Percentiles rank a stretch among this genome's conserved stretches.
Conservation (phyloP, 2,113 vertebrate genomes). For the Bos indicus region DNA sequence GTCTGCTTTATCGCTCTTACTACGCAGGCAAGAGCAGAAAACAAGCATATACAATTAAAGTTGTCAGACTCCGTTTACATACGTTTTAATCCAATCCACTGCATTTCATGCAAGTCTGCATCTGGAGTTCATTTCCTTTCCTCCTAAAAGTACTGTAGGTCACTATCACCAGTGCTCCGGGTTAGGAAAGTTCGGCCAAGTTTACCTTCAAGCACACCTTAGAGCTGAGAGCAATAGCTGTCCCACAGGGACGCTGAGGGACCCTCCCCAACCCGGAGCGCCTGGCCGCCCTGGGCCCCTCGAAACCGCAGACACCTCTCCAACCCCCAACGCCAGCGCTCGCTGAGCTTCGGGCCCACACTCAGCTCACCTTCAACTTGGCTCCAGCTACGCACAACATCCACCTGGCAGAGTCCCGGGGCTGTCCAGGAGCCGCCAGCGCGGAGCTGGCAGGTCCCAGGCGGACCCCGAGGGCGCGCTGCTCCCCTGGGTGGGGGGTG, state of each 20-base stretch:
- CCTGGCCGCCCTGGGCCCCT: neutral
- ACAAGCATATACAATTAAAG: conserved; percentile 76
- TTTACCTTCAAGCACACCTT: conserved; percentile 67
- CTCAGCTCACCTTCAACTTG: conserved; percentile 79
- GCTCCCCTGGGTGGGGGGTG: conserved; percentile 24
- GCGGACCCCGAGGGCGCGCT: conserved; percentile 18
- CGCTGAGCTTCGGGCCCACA: neutral
- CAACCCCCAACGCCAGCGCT: neutral
- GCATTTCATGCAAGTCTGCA: conserved; percentile 72
- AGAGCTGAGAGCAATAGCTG: neutral
- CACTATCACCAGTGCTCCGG: conserved; percentile 72
- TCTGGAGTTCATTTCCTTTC: conserved; percentile 76
- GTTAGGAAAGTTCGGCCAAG: conserved; percentile 77
- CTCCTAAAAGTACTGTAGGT: conserved; percentile 75
- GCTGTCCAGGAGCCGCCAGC: conserved; percentile 29
- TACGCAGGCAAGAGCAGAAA: conserved; percentile 66
- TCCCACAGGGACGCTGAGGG: neutral
- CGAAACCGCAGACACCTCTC: neutral
- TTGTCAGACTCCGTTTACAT: conserved; percentile 76
- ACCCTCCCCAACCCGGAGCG: neutral
- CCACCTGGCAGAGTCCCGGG: conserved; percentile 66
- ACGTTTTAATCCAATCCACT: conserved; percentile 77
- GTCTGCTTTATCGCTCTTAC: conserved; percentile 61
- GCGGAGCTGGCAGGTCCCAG: conserved; percentile 22
- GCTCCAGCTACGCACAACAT: conserved; percentile 74